Evolutionary conservation across 2,888 invertebrate species (phyloP).

Genomic region (Omphaloscelis lunosa): DNA sequence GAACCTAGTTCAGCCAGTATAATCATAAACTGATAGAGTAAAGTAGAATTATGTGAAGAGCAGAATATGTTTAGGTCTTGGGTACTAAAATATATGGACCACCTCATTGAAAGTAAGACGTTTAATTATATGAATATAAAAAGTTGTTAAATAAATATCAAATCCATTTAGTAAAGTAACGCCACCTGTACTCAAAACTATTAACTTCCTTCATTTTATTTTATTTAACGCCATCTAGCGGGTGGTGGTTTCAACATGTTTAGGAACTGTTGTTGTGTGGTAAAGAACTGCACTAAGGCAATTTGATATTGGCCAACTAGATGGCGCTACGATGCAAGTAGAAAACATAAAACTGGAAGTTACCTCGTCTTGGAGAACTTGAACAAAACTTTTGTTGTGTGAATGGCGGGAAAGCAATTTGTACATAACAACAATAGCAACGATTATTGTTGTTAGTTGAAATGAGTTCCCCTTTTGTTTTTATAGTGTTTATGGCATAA

Average conservation of each 20-base stretch:
- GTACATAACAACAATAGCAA: slow-evolving; percentile 34
- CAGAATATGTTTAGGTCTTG: no score
- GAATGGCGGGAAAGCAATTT: slow-evolving; percentile 50
- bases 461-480: slow-evolving; percentile 14
- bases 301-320: slow-evolving; percentile 20
- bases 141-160: no score
- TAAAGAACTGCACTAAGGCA: neutral
- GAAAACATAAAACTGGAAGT: neutral
- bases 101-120: no score
- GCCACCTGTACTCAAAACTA: slow-evolving; percentile 32
- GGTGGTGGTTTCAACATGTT: slow-evolving; percentile 13
- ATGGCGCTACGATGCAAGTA: slow-evolving; percentile 22
- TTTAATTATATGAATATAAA: no score
- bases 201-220: neutral
- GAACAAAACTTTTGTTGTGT: slow-evolving; percentile 33
- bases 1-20: no score
- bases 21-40: no score
- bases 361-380: slow-evolving; percentile 3
- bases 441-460: slow-evolving; percentile 9
- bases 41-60: no score
- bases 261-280: neutral
- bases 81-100: no score
- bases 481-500: neutral
- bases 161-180: neutral
- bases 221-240: slow-evolving; percentile 50